Evolutionary conservation across 2,888 invertebrate species (phyloP), one percentile per base, ranked within the genome.

Genomic region (Ectemnius cavifrons): DNA sequence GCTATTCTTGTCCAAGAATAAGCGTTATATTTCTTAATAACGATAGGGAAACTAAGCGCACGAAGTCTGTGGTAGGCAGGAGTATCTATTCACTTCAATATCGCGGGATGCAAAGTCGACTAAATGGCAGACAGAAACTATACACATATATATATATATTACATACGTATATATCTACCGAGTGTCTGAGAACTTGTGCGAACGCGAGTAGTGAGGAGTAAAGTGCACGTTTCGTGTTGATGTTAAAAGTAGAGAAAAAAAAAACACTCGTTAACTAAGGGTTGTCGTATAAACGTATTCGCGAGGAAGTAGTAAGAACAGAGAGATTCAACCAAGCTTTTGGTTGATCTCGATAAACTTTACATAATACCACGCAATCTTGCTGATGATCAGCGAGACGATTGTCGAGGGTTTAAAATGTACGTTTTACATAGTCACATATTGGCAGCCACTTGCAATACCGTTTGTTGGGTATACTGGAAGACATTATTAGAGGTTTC

Each of bases 81-180:
- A 70, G 80, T 82, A 84, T 83, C 82, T 86, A 83, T 84, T 83
- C 80, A 85, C 78, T 81, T 70, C 37, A 79, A 82, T 83, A 86
- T 82, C 82, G 79, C 16, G 63, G 45, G 71, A 68, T 67, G 74
- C 68, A 77, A 68, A 75, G 47, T 23, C 18, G 66, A 74, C 49
- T 27, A 27, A 60, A 65, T 64, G 13, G 23, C 59, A 52, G 60
- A 68, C 62, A 64, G 73, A 71, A 69, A 65, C 37, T 37, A 37
- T 37, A 37, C 37, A 37, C 37, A 37, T 37, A 37, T 37, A 37
- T 37, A 23, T 61, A 49, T 68, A 49, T 76, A 71, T 62, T 61
- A 61, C 67, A 69, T 75, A 76, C 76, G 64, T 73, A 71, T 37
- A 37, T 75, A 79, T 52, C 62, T 73, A 56, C 47, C 64, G 76